phyloP scores from a whole-genome alignment of 1,140 invertebrate genomes.

The Antheraea pernyi region DNA sequence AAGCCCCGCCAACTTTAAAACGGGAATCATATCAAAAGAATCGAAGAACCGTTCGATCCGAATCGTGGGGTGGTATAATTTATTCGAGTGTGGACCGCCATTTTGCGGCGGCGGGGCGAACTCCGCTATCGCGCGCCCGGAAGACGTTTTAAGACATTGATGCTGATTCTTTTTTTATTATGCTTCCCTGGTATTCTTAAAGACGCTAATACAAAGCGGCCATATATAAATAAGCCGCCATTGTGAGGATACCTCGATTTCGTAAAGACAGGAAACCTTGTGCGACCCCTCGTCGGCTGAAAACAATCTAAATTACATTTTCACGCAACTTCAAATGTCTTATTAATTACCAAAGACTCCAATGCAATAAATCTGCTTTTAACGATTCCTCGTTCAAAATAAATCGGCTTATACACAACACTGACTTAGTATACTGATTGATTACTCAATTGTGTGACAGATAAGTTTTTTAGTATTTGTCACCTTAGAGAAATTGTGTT shows the following conservation, averaged over 20 bases:
- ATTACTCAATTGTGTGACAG: slow-evolving; percentile 51
- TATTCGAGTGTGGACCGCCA: slow-evolving; percentile 78
- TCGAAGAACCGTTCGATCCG: slow-evolving; percentile 72
- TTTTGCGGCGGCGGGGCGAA: slow-evolving; percentile 67
- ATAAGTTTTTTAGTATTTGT: slow-evolving; percentile 11
- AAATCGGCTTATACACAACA: slow-evolving; percentile 68
- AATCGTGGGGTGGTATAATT: slow-evolving; percentile 72
- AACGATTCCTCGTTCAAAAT: slow-evolving; percentile 47
- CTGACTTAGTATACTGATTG: slow-evolving; percentile 53
- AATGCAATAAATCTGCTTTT: slow-evolving; percentile 78
- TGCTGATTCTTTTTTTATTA: slow-evolving; percentile 78
- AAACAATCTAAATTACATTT: slow-evolving; percentile 80
- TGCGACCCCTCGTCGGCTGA: slow-evolving; percentile 57
- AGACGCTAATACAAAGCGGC: slow-evolving; percentile 76
- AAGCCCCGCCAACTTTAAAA: slow-evolving; percentile 69
- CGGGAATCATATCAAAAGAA: slow-evolving; percentile 71
- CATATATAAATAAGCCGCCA: slow-evolving; percentile 76
- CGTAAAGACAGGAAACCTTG: slow-evolving; percentile 54
- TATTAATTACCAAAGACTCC: slow-evolving; percentile 77
- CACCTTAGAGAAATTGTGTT: background rate
- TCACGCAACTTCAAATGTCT: slow-evolving; percentile 79
- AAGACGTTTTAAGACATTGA: slow-evolving; percentile 76
- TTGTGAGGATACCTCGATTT: slow-evolving; percentile 61
- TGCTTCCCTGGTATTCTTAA: slow-evolving; percentile 72
- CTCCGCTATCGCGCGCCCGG: slow-evolving; percentile 58